Evolutionary conservation across 2,113 vertebrate species (phyloP).

Genomic region (Corythornis madagascariensis): DNA sequence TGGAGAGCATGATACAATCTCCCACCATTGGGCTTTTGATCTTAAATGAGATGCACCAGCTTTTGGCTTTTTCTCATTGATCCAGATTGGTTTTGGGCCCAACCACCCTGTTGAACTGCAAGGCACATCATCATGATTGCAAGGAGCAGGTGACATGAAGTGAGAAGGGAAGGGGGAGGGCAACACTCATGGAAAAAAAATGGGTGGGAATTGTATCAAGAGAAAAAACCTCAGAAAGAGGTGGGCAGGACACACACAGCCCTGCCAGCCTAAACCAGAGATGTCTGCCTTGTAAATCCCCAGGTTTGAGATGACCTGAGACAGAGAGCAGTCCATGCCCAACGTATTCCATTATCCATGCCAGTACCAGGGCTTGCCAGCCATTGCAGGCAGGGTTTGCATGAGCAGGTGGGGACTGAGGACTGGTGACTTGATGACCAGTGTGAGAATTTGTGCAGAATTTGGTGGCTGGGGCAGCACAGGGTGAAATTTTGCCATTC

Average conservation of each 20-base stretch:
- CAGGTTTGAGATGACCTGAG: neutral
- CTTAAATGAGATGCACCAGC: slow-evolving; percentile 35
- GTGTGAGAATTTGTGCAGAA: neutral
- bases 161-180: neutral
- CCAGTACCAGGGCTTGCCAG: neutral
- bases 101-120: slow-evolving; percentile 10
- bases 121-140: neutral
- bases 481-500: neutral
- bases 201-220: neutral
- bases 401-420: neutral
- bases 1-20: slow-evolving; percentile 58
- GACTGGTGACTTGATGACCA: neutral
- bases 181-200: neutral
- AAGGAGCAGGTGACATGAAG: neutral
- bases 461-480: neutral
- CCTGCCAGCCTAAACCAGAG: neutral
- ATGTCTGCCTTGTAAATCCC: neutral
- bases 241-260: neutral
- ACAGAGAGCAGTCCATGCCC: accelerated
- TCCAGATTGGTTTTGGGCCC: slow-evolving; percentile 22
- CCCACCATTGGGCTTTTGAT: slow-evolving; percentile 56
- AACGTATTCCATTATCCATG: accelerated
- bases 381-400: neutral
- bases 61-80: slow-evolving; percentile 36
- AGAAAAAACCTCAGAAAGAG: neutral